Evolutionary conservation across 2,888 invertebrate genomes (phyloP).

Genomic region (Protonemura montana): DNA sequence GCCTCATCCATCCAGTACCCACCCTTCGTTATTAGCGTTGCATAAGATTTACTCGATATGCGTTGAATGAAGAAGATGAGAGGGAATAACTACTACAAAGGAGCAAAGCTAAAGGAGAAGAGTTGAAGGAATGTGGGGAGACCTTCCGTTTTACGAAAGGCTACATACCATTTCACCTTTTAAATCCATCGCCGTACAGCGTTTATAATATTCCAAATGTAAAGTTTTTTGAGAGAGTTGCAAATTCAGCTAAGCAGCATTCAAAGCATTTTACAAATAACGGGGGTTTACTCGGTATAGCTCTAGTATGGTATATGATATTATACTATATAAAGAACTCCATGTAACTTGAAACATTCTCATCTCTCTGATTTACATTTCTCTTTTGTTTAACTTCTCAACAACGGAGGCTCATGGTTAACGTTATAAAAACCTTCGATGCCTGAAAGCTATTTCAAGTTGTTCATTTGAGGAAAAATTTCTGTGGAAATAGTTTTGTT

Average conservation of each 20-base stretch:
- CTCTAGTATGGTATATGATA: background rate
- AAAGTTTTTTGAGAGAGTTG: constrained; percentile 12
- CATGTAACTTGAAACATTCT: constrained; percentile 1
- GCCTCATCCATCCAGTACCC: background rate
- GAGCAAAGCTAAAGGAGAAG: background rate
- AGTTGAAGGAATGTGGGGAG: background rate
- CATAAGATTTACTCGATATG: background rate
- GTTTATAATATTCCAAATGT: constrained; percentile 7
- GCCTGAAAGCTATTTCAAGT: constrained; percentile 12
- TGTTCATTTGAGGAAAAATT: constrained; percentile 12
- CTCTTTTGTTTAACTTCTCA: background rate
- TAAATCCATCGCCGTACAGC: background rate
- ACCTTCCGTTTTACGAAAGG: background rate
- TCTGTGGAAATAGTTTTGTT: background rate
- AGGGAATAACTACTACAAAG: constrained; percentile 12
- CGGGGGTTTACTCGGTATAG: background rate
- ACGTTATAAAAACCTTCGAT: background rate
- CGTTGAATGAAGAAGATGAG: background rate
- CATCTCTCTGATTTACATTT: background rate
- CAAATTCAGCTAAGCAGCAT: constrained; percentile 5
- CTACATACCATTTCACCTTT: background rate
- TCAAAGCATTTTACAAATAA: constrained; percentile 12
- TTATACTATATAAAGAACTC: background rate
- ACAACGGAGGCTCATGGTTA: background rate
- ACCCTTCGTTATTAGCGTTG: background rate